These are phyloP conservation scores for Opisthocomus hoazin DNA, from an alignment of 2,113 vertebrate species.

Conservation along the genomic window DNA sequence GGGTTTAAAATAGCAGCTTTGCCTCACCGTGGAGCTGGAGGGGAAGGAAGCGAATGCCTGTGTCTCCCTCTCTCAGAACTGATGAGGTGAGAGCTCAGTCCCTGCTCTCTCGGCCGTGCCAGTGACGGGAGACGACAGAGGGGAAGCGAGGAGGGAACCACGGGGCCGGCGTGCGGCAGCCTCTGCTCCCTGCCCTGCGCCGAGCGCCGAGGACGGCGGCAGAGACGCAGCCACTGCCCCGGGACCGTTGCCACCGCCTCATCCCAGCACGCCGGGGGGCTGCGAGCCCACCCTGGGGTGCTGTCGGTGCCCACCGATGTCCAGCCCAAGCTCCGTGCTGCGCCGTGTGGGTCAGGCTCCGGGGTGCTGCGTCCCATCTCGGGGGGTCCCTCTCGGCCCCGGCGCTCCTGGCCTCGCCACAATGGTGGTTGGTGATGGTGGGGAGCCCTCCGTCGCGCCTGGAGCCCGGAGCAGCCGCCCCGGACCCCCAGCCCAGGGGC, in stretches of 20 bases:
- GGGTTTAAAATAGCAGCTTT: not conserved
- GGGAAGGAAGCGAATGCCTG: conserved; percentile 23
- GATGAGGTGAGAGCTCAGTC: conserved; percentile 23
- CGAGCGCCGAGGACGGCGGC: not conserved
- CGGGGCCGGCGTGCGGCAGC: not conserved
- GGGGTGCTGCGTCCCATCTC: not conserved
- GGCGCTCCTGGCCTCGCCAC: not conserved
- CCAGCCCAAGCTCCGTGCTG: not conserved
- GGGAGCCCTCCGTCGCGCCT: too few relatives aligned
- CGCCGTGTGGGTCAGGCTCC: fast-evolving
- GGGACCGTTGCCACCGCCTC: fast-evolving
- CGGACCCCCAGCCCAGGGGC: too few relatives aligned
- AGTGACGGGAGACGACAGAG: not conserved
- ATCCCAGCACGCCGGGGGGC: not conserved
- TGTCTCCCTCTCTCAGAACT: not conserved
- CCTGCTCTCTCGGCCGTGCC: not conserved
- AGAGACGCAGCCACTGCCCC: not conserved
- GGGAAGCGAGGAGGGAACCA: not conserved
- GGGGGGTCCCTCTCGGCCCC: not conserved
- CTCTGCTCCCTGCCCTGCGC: not conserved
- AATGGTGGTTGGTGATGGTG: fast-evolving
- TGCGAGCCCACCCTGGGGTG: not conserved
- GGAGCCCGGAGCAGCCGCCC: too few relatives aligned
- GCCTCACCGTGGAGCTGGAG: not conserved
- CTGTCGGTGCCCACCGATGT: fast-evolving